Conservation (phyloP, 2,888 invertebrate species). For the Agriotes lineatus region DNA sequence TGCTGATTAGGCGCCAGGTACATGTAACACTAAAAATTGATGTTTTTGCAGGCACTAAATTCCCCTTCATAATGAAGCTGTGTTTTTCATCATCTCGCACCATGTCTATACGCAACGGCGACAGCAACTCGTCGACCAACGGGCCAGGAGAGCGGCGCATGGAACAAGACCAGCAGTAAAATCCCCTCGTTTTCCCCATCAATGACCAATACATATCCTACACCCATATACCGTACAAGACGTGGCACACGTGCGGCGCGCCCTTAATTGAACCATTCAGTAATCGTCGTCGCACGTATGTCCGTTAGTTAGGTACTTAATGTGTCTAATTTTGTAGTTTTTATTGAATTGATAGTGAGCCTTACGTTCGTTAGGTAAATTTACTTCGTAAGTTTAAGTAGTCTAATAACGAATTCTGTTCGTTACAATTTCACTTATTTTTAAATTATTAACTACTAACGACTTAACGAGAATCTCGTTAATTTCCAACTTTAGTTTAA, state of each 20-base stretch:
- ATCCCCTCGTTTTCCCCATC: constrained; percentile 29
- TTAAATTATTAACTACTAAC: constrained; percentile 5
- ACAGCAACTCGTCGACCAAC: constrained; percentile 59
- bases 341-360: constrained; percentile 26
- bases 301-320: constrained; percentile 32
- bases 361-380: constrained; percentile 17
- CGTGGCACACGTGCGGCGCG: constrained; percentile 17
- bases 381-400: constrained; percentile 19
- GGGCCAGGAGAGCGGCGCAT: constrained; percentile 54
- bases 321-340: constrained; percentile 31
- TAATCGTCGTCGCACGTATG: constrained; percentile 9
- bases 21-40: constrained; percentile 1
- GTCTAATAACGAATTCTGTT: background rate
- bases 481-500: constrained; percentile 3
- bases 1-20: background rate
- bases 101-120: constrained; percentile 69
- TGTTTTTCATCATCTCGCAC: constrained; percentile 92
- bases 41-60: constrained; percentile 84
- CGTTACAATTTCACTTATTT: constrained; percentile 1
- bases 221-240: constrained; percentile 35
- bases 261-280: background rate
- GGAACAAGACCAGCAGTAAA: constrained; percentile 56
- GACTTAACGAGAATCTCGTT: constrained; percentile 2
- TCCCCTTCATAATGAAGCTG: constrained; percentile 98
- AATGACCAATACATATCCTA: constrained; percentile 46